phyloP scores from a whole-genome alignment of 1,140 invertebrate genomes.

The Drosophila parabipectinata region DNA sequence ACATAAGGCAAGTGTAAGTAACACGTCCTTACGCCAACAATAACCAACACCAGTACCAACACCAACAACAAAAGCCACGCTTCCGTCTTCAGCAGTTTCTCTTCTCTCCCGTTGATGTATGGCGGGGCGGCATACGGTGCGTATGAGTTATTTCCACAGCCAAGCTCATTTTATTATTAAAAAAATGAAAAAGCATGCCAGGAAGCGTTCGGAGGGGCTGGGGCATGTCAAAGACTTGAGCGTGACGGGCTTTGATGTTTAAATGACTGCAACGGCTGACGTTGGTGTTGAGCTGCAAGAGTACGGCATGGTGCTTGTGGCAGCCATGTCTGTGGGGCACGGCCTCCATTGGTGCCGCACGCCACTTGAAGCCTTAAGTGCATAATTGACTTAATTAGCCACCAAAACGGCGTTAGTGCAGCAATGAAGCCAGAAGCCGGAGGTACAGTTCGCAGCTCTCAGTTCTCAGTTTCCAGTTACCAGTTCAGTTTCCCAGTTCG shows the following conservation, averaged over 20 bases:
- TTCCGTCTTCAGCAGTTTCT: not conserved
- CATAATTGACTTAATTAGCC: slow-evolving; percentile 82
- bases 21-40: slow-evolving; percentile 69
- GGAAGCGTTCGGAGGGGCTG: slow-evolving; percentile 17
- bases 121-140: slow-evolving; percentile 75
- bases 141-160: slow-evolving; percentile 79
- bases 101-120: slow-evolving; percentile 60
- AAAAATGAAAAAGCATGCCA: slow-evolving; percentile 43
- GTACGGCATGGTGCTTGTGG: not conserved
- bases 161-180: slow-evolving; percentile 77
- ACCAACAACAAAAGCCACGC: slow-evolving; percentile 24
- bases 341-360: slow-evolving; percentile 62
- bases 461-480: not conserved
- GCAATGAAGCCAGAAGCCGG: slow-evolving; percentile 33
- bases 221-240: slow-evolving; percentile 41
- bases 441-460: slow-evolving; percentile 45
- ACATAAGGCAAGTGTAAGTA: slow-evolving; percentile 78
- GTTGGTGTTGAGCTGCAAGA: slow-evolving; percentile 15
- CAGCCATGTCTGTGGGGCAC: slow-evolving; percentile 24
- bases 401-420: slow-evolving; percentile 72
- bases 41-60: slow-evolving; percentile 28
- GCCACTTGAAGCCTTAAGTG: slow-evolving; percentile 76
- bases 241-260: slow-evolving; percentile 79
- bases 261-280: slow-evolving; percentile 67
- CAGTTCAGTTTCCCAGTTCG: slow-evolving; percentile 13